A percentile compares a stretch with the other conserved stretches of the same genome.
Conservation (phyloP, 2,888 invertebrate species). For the Eristalinus aeneus region DNA sequence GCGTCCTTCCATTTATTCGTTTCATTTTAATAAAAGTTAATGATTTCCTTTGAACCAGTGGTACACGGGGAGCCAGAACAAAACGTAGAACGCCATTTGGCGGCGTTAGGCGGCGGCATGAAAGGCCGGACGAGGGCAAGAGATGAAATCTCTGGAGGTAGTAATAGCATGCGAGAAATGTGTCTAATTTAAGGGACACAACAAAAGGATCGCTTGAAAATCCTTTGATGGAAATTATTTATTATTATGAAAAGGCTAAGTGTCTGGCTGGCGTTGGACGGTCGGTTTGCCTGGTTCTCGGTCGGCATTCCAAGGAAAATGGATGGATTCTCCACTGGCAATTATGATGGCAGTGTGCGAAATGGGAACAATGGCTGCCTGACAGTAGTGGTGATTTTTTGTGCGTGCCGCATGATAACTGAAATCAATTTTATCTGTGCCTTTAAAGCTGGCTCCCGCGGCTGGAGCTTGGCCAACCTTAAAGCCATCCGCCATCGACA, state of each 20-base stretch:
- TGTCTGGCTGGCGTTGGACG: not conserved
- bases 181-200: constrained; percentile 58
- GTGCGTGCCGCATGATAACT: not conserved
- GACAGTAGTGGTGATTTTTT: not conserved
- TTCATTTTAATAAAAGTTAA: constrained; percentile 62
- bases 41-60: constrained; percentile 41
- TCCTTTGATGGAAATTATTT: constrained; percentile 69
- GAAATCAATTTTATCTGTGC: constrained; percentile 43
- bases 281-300: not conserved
- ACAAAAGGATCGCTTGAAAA: constrained; percentile 61
- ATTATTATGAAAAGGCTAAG: constrained; percentile 52
- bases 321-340: constrained; percentile 42
- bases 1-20: constrained; percentile 42
- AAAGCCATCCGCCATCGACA: not conserved
- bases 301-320: constrained; percentile 13
- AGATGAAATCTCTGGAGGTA: constrained; percentile 52
- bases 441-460: constrained; percentile 49
- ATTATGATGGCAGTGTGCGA: constrained; percentile 35
- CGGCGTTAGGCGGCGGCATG: not conserved
- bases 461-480: constrained; percentile 11
- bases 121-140: too few species aligned
- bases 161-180: constrained; percentile 63
- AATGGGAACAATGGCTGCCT: not conserved
- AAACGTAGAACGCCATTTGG: not conserved
- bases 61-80: not conserved